Conservation (phyloP, 2,797 vertebrate species). For the Menidia menidia region DNA sequence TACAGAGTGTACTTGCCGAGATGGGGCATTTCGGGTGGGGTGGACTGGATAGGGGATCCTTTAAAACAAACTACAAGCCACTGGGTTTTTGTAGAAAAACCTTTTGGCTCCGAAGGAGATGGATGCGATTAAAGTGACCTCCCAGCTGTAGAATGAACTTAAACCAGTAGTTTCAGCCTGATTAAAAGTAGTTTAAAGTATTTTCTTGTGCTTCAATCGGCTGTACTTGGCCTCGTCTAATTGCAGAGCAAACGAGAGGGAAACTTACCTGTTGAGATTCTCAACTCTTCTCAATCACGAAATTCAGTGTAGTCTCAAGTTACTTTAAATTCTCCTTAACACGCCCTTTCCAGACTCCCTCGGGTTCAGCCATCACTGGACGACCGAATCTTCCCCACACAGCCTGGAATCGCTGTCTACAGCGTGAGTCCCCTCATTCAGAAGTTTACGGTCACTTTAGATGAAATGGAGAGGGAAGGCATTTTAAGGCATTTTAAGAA, state of each 20-base stretch:
- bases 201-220: conserved; percentile 8
- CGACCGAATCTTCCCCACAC: conserved; percentile 83
- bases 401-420: conserved; percentile 84
- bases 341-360: conserved; percentile 72
- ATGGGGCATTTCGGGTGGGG: conserved; percentile 57
- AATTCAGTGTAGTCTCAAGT: conserved; percentile 48
- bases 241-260: neutral
- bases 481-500: neutral
- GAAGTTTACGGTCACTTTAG: neutral
- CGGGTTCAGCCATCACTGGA: conserved; percentile 82
- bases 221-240: neutral
- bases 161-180: neutral
- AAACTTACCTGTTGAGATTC: conserved; percentile 10
- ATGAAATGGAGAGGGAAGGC: neutral
- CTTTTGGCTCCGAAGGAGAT: conserved; percentile 29
- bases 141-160: neutral
- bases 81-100: conserved; percentile 41
- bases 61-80: conserved; percentile 32
- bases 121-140: conserved; percentile 15
- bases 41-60: conserved; percentile 30
- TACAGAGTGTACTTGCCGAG: conserved; percentile 73
- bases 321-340: conserved; percentile 76
- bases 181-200: neutral
- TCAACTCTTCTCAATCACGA: neutral
- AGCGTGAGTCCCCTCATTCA: conserved; percentile 78